These are phyloP conservation scores for Cygnus buccinator DNA, from an alignment of 2,113 vertebrate genomes.

Conservation along the genomic window DNA sequence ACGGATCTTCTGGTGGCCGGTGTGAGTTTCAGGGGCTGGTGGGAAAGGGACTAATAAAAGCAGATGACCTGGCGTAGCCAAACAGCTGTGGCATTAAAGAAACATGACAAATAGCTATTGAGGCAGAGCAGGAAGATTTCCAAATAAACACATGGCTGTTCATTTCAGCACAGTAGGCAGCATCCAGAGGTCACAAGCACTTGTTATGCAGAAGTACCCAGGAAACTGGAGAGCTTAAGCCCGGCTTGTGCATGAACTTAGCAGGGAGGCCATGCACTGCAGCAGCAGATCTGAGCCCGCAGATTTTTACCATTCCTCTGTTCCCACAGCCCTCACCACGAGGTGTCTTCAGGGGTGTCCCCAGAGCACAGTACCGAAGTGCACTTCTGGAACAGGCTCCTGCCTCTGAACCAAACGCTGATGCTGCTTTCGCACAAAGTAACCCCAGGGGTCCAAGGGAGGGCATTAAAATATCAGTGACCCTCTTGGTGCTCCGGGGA, in stretches of 20 bases:
- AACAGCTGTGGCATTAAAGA: constrained; percentile 66
- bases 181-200: accelerated
- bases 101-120: background rate
- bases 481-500: background rate
- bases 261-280: background rate
- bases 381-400: accelerated
- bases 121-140: background rate
- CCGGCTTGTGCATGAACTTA: accelerated
- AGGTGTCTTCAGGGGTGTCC: background rate
- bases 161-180: background rate
- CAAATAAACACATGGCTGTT: background rate
- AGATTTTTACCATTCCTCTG: accelerated
- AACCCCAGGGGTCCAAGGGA: no score
- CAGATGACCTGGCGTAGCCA: constrained; percentile 55
- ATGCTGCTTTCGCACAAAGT: background rate
- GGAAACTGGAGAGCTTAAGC: background rate
- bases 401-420: background rate
- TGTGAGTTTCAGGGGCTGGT: constrained; percentile 79
- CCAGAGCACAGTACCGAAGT: accelerated
- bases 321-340: background rate
- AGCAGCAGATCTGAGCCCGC: background rate
- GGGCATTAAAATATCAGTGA: background rate
- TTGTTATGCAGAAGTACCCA: background rate
- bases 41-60: constrained; percentile 72
- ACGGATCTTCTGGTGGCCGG: constrained; percentile 50